phyloP scores from a whole-genome alignment of 37 sponge, comb jelly and placozoan species.

The Ephydatia muelleri region DNA sequence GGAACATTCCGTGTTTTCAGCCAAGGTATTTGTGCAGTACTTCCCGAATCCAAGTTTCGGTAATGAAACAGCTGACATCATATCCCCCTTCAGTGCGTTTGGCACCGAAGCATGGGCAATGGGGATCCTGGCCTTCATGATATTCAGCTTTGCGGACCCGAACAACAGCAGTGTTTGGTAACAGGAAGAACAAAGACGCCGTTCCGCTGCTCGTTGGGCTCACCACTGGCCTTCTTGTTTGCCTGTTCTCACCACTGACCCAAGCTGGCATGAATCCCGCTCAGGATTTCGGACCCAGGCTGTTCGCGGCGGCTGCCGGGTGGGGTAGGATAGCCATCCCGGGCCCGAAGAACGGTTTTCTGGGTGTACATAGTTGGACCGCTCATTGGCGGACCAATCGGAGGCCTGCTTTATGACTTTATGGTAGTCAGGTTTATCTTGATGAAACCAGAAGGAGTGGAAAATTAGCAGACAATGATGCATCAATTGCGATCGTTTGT shows the following conservation, averaged over 20 bases:
- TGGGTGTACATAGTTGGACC: slow-evolving; percentile 70
- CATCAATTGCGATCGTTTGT: too few relatives aligned
- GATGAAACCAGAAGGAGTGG: too few relatives aligned
- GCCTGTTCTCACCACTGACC: slow-evolving; percentile 37
- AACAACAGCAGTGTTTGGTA: slow-evolving; percentile 32
- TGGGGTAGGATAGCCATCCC: slow-evolving; percentile 67
- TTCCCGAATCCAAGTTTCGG: slow-evolving; percentile 17
- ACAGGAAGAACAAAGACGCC: slow-evolving; percentile 14
- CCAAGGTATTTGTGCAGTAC: slow-evolving; percentile 28
- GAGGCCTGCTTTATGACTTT: slow-evolving; percentile 41
- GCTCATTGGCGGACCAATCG: slow-evolving; percentile 42
- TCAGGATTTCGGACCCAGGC: slow-evolving; percentile 72
- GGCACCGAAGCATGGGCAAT: slow-evolving; percentile 42
- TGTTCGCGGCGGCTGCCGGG: slow-evolving; percentile 60
- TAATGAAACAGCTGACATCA: neutral
- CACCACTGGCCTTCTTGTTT: slow-evolving; percentile 30
- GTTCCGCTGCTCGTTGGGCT: slow-evolving; percentile 46
- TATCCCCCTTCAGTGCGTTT: slow-evolving; percentile 20
- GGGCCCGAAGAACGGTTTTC: slow-evolving; percentile 56
- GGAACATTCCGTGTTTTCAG: neutral
- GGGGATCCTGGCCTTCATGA: slow-evolving; percentile 38
- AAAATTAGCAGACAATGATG: too few relatives aligned
- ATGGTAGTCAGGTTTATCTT: neutral
- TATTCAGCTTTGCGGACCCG: slow-evolving; percentile 49
- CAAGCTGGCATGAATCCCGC: slow-evolving; percentile 75